These are phyloP conservation scores for Mesoclemmys tuberculata DNA, from an alignment of 2,113 vertebrate genomes.

Conservation along the genomic window DNA sequence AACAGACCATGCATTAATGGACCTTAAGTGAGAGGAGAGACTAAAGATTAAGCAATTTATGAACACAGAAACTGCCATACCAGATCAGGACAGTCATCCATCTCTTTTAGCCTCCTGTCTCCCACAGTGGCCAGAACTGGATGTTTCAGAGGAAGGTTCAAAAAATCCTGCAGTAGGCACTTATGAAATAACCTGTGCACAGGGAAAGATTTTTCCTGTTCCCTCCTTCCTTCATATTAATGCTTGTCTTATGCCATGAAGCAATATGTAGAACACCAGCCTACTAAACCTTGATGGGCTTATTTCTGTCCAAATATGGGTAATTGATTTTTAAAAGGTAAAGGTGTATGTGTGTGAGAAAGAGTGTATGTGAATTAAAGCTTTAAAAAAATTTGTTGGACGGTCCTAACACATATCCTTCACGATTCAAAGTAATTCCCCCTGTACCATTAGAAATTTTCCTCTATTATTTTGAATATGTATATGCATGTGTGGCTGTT, in stretches of 20 bases:
- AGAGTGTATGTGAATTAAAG: background rate
- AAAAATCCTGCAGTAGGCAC: background rate
- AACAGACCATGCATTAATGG: too few relatives aligned
- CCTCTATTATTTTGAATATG: background rate
- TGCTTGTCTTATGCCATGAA: background rate
- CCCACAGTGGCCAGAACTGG: background rate
- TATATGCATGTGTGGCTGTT: accelerated
- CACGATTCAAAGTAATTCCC: background rate
- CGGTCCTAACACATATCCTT: background rate
- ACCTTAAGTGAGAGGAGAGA: background rate
- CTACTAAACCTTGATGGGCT: background rate
- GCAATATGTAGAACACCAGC: background rate
- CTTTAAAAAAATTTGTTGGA: background rate
- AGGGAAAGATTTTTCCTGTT: background rate
- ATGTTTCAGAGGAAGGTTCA: background rate
- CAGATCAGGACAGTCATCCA: background rate
- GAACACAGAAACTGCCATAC: background rate
- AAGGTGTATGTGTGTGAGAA: too few relatives aligned
- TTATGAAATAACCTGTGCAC: background rate
- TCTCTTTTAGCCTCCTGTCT: background rate
- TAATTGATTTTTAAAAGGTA: too few relatives aligned
- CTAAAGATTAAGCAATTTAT: background rate
- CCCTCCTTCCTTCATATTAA: background rate
- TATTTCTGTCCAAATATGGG: background rate
- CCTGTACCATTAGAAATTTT: background rate